phyloP scores from a whole-genome alignment of 2,113 vertebrate genomes.

The Paramormyrops kingsleyae region DNA sequence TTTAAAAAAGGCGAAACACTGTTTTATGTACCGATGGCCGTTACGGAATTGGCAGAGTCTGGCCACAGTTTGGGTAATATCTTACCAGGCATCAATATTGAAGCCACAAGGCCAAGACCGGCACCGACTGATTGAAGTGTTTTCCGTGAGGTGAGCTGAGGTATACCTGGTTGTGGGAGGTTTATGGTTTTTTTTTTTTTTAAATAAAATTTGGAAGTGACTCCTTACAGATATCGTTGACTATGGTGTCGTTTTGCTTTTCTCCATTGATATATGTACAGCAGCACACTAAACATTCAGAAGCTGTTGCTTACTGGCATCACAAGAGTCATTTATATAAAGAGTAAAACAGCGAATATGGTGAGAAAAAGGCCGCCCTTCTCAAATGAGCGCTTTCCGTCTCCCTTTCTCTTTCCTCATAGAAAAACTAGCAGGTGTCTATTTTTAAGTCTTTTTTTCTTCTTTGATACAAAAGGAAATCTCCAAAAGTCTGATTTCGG shows the following conservation, averaged over 20 bases:
- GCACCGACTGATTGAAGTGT: conserved; percentile 68
- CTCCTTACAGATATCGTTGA: conserved; percentile 65
- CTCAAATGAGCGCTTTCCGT: conserved; percentile 67
- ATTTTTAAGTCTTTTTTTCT: conserved; percentile 53
- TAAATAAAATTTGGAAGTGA: conserved; percentile 80
- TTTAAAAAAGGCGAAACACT: conserved; percentile 69
- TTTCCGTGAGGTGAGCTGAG: conserved; percentile 80
- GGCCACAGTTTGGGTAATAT: conserved; percentile 29
- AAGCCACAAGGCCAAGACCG: conserved; percentile 57
- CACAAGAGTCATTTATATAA: conserved; percentile 79
- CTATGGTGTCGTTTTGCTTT: conserved; percentile 52
- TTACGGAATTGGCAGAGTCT: conserved; percentile 64
- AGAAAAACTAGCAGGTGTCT: conserved; percentile 77
- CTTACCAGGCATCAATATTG: conserved; percentile 58
- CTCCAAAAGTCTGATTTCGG: conserved; percentile 13
- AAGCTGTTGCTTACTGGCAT: conserved; percentile 88
- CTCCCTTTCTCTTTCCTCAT: conserved; percentile 27
- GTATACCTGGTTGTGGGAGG: conserved; percentile 93
- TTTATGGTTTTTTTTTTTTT: conserved; percentile 56
- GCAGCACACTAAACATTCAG: conserved; percentile 91
- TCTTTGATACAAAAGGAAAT: conserved; percentile 27
- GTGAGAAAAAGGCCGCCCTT: conserved; percentile 78
- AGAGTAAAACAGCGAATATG: conserved; percentile 71
- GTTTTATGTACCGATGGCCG: conserved; percentile 69
- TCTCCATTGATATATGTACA: conserved; percentile 67